phyloP scores from a whole-genome alignment of 2,888 invertebrate genomes.

The Thera britannica region DNA sequence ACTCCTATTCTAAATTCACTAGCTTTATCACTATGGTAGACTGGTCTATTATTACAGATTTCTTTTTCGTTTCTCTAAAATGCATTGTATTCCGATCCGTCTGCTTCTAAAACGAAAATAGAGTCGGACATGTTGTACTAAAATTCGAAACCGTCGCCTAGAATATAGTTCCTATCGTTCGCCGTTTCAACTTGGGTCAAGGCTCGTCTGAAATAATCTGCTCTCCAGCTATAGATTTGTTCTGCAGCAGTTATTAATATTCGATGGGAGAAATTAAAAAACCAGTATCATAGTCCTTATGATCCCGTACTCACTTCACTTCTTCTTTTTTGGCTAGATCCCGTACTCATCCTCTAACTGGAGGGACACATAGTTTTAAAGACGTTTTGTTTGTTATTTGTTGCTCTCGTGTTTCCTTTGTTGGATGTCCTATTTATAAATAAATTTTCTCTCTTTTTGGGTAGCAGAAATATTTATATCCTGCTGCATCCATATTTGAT shows the following conservation, averaged over 20 bases:
- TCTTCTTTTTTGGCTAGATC: no score
- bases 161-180: slow-evolving; percentile 36
- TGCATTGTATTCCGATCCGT: slow-evolving; percentile 18
- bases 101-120: slow-evolving; percentile 30
- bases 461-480: background rate
- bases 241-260: slow-evolving; percentile 25
- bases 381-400: no score
- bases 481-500: background rate
- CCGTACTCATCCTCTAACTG: no score
- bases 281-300: no score
- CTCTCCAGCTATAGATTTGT: slow-evolving; percentile 31
- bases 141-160: slow-evolving; percentile 25
- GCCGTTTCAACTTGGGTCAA: slow-evolving; percentile 38
- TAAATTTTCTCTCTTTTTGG: no score
- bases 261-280: slow-evolving; percentile 13
- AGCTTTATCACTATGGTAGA: background rate
- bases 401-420: no score
- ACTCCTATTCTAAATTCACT: background rate
- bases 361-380: no score
- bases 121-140: slow-evolving; percentile 29
- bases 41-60: background rate
- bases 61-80: slow-evolving; percentile 3
- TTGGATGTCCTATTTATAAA: no score
- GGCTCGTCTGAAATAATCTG: slow-evolving; percentile 39
- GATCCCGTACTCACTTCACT: no score